Evolutionary conservation across 2,797 vertebrate genomes (phyloP), one percentile per base, ranked within the genome.

Genomic region (Bradypus variegatus): DNA sequence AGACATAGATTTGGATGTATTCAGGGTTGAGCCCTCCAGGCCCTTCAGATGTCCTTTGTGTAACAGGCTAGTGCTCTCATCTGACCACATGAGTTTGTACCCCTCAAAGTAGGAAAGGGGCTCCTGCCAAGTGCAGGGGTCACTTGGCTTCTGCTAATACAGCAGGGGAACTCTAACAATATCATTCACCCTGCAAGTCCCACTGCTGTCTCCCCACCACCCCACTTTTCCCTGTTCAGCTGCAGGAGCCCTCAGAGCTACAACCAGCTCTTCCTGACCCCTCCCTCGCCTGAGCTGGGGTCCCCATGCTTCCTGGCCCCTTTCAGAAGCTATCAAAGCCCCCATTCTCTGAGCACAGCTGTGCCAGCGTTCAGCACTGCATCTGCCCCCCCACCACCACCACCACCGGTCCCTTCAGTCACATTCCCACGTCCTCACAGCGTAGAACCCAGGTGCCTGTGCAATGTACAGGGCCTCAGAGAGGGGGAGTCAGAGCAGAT

Each of bases 331-430:
- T 92, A 78, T 94, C 94, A 95, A 94, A 95, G 91, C 91, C 91
- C 85, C 90, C 76, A 94, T 96, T 96, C 94, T 96, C 90, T n/a
- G 33, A 14, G 29, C 92, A 90, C 94, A 95, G 94, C 95, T 94
- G 94, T 81, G 70, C 85, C 53, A 86, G 73, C 3, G 5, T 50
- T 76, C 60, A 69, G 65, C 8, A 0, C 60, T 2, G 13, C 65
- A 48, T 67, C 27, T 18, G 2, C 65, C 29, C 36, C 5, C 4
- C 15, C 55, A 6, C 8, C 55, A 18, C 55, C 55, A 45, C 50
- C 50, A 50, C 11, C 50, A 3, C 55, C 18, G 55, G 3, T 69
- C 4, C 11, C 60, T 48, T 64, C 78, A 55, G 78, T 31, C 69
- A 16, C 58, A 9, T 45, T 73, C 38, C 77, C 64, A 53, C 1